Conservation (phyloP, 2,113 vertebrate species). For the Erinaceus europaeus region DNA sequence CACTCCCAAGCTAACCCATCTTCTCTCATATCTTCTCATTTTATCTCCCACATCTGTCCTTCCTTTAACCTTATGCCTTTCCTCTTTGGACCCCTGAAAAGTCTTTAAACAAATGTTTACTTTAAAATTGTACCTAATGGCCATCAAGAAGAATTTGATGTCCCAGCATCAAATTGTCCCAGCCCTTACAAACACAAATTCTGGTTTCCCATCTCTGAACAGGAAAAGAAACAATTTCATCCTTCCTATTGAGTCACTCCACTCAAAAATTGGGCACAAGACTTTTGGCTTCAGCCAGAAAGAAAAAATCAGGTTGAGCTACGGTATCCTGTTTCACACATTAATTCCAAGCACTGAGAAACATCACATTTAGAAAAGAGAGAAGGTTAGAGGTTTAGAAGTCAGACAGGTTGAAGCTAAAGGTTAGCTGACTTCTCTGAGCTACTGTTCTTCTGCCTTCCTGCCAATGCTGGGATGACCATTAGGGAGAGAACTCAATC, state of each 20-base stretch:
- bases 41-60: background rate
- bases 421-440: background rate
- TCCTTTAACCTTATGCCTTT: background rate
- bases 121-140: background rate
- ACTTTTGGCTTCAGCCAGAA: background rate
- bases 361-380: background rate
- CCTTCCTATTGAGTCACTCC: background rate
- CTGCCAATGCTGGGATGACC: background rate
- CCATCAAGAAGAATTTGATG: background rate
- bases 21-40: rapidly evolving
- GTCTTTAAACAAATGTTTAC: background rate
- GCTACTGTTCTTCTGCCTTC: background rate
- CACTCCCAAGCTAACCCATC: too few species aligned
- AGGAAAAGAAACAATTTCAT: background rate
- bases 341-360: background rate
- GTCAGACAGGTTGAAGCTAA: background rate
- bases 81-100: background rate
- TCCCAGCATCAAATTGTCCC: background rate
- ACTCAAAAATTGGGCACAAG: background rate
- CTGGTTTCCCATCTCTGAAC: background rate
- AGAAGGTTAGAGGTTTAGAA: background rate
- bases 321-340: background rate
- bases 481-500: background rate
- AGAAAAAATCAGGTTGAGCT: background rate
- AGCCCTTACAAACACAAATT: background rate